Conservation (phyloP, 2,888 invertebrate genomes). For the Ophion ventricosus region DNA sequence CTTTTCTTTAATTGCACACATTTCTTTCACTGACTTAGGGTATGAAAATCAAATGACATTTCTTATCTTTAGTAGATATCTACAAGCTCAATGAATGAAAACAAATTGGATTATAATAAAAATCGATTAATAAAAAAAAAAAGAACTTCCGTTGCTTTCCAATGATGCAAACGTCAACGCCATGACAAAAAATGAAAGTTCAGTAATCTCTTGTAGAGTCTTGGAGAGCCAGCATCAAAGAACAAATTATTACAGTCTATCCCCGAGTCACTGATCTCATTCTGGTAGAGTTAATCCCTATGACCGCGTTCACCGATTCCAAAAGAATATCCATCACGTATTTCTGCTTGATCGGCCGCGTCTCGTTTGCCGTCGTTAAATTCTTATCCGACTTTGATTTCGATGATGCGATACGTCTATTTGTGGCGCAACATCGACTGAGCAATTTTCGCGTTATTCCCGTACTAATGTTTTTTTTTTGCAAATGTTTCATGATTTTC, state of each 20-base stretch:
- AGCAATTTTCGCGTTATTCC: background rate
- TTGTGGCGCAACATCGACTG: background rate
- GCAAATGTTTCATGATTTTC: background rate
- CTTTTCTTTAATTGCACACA: too few relatives aligned
- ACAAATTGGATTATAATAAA: too few relatives aligned
- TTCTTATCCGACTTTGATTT: background rate
- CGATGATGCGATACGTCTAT: background rate
- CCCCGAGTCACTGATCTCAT: constrained; percentile 3
- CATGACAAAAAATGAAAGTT: too few relatives aligned
- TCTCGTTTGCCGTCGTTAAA: background rate
- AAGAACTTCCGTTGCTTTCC: too few relatives aligned
- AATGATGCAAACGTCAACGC: too few relatives aligned
- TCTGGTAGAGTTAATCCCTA: constrained; percentile 14
- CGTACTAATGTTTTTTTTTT: background rate
- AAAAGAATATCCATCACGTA: constrained; percentile 47
- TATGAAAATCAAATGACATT: too few relatives aligned
- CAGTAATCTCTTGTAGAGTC: background rate
- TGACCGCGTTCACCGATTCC: constrained; percentile 44
- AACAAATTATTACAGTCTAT: background rate
- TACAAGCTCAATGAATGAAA: too few relatives aligned
- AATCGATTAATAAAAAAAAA: too few relatives aligned
- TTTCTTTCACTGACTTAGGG: too few relatives aligned
- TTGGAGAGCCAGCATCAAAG: constrained; percentile 6
- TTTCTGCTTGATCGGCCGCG: background rate
- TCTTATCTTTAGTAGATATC: too few relatives aligned